Evolutionary conservation across 1,140 invertebrate species (phyloP).

Genomic region (Lysiphlebus fabarum): DNA sequence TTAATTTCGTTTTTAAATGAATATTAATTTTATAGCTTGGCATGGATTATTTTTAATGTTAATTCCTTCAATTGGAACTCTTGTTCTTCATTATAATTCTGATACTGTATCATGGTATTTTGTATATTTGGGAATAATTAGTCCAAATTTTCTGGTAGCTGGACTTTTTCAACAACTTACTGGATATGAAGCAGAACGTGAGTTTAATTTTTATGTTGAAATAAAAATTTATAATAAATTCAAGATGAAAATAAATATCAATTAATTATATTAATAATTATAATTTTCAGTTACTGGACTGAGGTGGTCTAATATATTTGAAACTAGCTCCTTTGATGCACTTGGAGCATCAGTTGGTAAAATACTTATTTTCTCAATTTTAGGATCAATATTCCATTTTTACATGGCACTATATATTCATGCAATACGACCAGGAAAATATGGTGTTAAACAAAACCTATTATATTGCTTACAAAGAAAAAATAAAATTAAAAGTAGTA

Average conservation of each 20-base stretch:
- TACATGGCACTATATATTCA: constrained; percentile 53
- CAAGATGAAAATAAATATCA: too few species aligned
- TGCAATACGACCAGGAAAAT: constrained; percentile 56
- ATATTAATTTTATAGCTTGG: constrained; percentile 14
- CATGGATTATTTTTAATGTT: constrained; percentile 23
- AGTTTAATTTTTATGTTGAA: too few species aligned
- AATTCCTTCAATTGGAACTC: constrained; percentile 21
- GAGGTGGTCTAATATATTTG: constrained; percentile 36
- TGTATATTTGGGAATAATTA: constrained; percentile 33
- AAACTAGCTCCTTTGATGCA: constrained; percentile 19
- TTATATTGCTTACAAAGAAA: constrained; percentile 55
- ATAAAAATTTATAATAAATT: too few species aligned
- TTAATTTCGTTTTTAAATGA: too few species aligned
- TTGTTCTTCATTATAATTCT: constrained; percentile 9
- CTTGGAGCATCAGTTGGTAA: constrained; percentile 30
- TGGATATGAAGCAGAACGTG: constrained; percentile 28
- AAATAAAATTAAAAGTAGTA: constrained; percentile 40
- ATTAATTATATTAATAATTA: too few species aligned
- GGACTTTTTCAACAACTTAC: constrained; percentile 36
- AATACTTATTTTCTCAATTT: constrained; percentile 36
- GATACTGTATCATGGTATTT: constrained; percentile 8
- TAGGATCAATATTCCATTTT: constrained; percentile 35
- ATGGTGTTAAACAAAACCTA: constrained; percentile 56
- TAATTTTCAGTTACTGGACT: constrained; percentile 26
- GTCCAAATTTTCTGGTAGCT: constrained; percentile 33